phyloP scores from a whole-genome alignment of 1,140 invertebrate species.

The Lasioglossum albipes region DNA sequence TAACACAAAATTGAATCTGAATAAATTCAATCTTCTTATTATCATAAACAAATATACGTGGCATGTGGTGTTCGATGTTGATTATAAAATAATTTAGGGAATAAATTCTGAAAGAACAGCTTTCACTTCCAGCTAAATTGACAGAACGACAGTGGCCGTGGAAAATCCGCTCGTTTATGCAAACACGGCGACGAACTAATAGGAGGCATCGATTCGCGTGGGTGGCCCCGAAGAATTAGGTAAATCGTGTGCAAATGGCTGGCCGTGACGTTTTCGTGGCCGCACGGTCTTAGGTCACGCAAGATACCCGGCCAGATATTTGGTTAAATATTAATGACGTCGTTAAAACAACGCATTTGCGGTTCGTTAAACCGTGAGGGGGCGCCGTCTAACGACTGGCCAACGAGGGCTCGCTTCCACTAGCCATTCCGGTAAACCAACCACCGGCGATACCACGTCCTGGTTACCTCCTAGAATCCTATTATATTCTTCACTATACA shows the following conservation, averaged over 20 bases:
- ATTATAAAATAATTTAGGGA: too few relatives aligned
- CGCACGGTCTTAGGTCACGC: slow-evolving; percentile 58
- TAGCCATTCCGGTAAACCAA: slow-evolving; percentile 65
- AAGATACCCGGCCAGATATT: slow-evolving; percentile 70
- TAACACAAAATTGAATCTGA: too few relatives aligned
- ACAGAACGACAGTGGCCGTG: too few relatives aligned
- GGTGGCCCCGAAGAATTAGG: slow-evolving; percentile 47
- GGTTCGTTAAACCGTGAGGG: slow-evolving; percentile 76
- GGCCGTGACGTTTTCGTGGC: slow-evolving; percentile 44
- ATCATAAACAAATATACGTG: too few relatives aligned
- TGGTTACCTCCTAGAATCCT: slow-evolving; percentile 25
- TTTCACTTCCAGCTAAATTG: too few relatives aligned
- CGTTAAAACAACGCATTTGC: slow-evolving; percentile 80
- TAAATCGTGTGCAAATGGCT: slow-evolving; percentile 55
- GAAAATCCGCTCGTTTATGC: neutral
- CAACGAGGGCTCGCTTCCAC: slow-evolving; percentile 68
- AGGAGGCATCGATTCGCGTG: slow-evolving; percentile 20
- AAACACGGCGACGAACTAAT: neutral
- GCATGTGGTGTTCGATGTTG: too few relatives aligned
- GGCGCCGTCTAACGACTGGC: slow-evolving; percentile 69
- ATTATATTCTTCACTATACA: slow-evolving; percentile 30
- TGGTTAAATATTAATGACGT: slow-evolving; percentile 80
- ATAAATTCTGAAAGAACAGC: too few relatives aligned
- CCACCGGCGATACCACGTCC: slow-evolving; percentile 49
- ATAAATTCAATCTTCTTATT: too few relatives aligned